phyloP scores from a whole-genome alignment of 1,140 invertebrate species.

The Vanessa atalanta region DNA sequence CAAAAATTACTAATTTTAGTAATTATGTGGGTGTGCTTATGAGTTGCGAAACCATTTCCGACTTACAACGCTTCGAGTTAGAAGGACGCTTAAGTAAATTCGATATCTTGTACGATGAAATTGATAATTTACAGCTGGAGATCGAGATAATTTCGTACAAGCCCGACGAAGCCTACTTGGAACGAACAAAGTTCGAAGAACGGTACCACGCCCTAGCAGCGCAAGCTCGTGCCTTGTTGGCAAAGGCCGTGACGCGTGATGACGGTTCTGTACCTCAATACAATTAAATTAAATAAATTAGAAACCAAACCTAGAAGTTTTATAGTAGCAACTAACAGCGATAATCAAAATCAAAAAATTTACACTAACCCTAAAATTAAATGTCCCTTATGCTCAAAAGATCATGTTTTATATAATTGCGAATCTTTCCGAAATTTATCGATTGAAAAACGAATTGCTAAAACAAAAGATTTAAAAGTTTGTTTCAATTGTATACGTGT shows the following conservation, averaged over 20 bases:
- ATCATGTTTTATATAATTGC: constrained; percentile 2
- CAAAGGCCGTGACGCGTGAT: not conserved
- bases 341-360: constrained; percentile 15
- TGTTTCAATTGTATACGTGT: no score
- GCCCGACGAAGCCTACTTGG: not conserved
- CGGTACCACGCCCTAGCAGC: not conserved
- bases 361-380: no score
- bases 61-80: constrained; percentile 31
- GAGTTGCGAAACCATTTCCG: constrained; percentile 10
- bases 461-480: no score
- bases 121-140: constrained; percentile 18
- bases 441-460: not conserved
- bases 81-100: constrained; percentile 27
- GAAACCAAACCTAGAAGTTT: constrained; percentile 15
- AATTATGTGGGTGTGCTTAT: constrained; percentile 10
- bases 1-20: constrained; percentile 15
- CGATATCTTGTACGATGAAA: constrained; percentile 12
- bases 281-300: constrained; percentile 13
- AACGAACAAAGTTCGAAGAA: constrained; percentile 1
- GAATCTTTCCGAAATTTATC: not conserved
- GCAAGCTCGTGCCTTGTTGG: not conserved
- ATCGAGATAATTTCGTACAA: constrained; percentile 13
- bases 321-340: not conserved
- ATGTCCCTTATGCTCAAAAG: no score
- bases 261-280: not conserved